A percentile compares a stretch with the other conserved stretches of the same genome.
phyloP scores from a whole-genome alignment of 2,113 vertebrate genomes.

The Microcebus jonahi region DNA sequence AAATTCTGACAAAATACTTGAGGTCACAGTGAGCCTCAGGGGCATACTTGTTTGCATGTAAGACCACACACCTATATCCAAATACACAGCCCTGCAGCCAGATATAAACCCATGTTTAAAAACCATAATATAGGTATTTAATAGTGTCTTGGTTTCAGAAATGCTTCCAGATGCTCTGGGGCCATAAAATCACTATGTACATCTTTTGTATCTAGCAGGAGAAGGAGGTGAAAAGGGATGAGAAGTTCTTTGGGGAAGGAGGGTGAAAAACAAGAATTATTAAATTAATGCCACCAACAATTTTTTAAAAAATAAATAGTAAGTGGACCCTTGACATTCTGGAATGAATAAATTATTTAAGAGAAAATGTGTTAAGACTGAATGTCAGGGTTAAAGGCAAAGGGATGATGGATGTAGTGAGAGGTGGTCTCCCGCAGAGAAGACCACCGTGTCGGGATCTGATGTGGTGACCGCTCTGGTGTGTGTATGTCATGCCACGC shows the following conservation, averaged over 20 bases:
- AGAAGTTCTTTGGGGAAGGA: conserved; percentile 72
- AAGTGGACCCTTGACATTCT: conserved; percentile 95
- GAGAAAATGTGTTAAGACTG: conserved; percentile 93
- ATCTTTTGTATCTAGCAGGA: conserved; percentile 83
- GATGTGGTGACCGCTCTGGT: conserved; percentile 91
- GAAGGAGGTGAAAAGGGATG: conserved; percentile 76
- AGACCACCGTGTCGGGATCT: conserved; percentile 85
- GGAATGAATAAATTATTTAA: conserved; percentile 98
- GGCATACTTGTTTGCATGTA: conserved; percentile 29
- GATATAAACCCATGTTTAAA: conserved; percentile 35
- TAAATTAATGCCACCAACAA: conserved; percentile 95
- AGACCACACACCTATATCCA: conserved; percentile 26
- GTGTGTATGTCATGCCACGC: conserved; percentile 81
- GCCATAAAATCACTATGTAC: conserved; percentile 79
- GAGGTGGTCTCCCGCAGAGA: conserved; percentile 83
- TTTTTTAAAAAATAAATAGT: conserved; percentile 89
- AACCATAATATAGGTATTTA: conserved; percentile 22
- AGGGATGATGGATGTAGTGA: conserved; percentile 83
- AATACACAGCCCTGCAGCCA: conserved; percentile 50
- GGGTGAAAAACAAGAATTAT: conserved; percentile 80
- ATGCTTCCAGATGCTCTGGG: conserved; percentile 81
- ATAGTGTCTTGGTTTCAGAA: conserved; percentile 80
- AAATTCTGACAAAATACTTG: conserved; percentile 37
- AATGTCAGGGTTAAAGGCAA: conserved; percentile 90
- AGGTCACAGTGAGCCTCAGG: conserved; percentile 32